phyloP scores from a whole-genome alignment of 2,888 invertebrate genomes.

The Erynnis tages region DNA sequence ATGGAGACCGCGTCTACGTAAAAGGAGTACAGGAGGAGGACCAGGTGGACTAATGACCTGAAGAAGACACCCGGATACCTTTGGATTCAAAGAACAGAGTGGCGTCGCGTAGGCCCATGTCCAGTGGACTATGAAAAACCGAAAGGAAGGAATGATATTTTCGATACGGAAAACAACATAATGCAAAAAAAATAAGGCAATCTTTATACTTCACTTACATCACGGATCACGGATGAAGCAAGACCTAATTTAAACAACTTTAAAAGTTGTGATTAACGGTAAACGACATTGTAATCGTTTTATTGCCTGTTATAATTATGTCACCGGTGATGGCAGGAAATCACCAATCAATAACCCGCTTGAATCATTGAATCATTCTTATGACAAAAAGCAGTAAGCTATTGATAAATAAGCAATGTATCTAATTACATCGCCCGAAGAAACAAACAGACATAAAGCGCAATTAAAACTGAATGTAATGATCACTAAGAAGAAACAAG shows the following conservation, averaged over 20 bases:
- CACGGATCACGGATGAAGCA: too few relatives aligned
- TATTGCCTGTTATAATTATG: not conserved
- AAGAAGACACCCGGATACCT: too few relatives aligned
- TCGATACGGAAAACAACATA: too few relatives aligned
- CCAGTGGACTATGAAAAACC: too few relatives aligned
- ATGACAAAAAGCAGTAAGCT: not conserved
- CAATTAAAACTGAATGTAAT: conserved; percentile 28
- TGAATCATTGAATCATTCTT: not conserved
- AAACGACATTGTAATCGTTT: not conserved
- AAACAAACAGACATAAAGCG: conserved; percentile 21
- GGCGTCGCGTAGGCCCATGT: too few relatives aligned
- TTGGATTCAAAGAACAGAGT: too few relatives aligned
- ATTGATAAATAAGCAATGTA: not conserved
- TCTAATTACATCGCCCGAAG: not conserved
- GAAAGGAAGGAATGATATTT: too few relatives aligned
- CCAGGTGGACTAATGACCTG: too few relatives aligned
- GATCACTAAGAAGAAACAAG: conserved; percentile 8
- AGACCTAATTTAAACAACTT: not conserved
- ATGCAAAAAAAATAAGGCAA: too few relatives aligned
- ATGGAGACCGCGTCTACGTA: too few relatives aligned
- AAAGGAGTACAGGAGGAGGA: too few relatives aligned
- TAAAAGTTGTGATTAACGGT: not conserved
- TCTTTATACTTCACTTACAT: too few relatives aligned
- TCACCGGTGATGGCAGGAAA: conserved; percentile 2
- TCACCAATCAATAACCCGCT: not conserved